A percentile compares a stretch with the other conserved stretches of the same genome.
phyloP scores from a whole-genome alignment of 2,113 vertebrate genomes.

The Vicugna pacos region DNA sequence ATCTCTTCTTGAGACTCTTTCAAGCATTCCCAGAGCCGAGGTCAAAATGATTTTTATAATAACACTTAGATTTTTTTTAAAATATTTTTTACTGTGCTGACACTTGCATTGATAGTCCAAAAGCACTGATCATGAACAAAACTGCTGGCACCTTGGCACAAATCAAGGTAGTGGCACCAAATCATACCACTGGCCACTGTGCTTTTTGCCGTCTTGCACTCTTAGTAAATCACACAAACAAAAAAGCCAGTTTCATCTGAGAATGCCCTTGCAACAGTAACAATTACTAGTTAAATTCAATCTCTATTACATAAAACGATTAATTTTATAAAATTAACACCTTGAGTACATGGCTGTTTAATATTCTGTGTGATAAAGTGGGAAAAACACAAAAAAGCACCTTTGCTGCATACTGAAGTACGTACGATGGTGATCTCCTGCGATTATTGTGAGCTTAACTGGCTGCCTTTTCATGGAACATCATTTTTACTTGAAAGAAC shows the following conservation, averaged over 20 bases:
- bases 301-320: background rate
- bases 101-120: background rate
- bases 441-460: background rate
- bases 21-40: background rate
- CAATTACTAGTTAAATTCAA: slow-evolving; percentile 1
- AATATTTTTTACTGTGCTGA: background rate
- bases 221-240: background rate
- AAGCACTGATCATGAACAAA: background rate
- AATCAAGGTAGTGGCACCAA: background rate
- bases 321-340: slow-evolving; percentile 7
- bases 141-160: background rate
- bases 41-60: background rate
- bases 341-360: background rate
- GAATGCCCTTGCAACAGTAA: background rate
- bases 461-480: background rate
- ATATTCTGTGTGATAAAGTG: background rate
- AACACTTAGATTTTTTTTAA: background rate
- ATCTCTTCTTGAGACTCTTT: background rate
- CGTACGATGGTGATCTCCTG: background rate
- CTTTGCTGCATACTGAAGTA: background rate
- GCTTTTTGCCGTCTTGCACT: background rate
- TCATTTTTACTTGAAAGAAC: background rate
- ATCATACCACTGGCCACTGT: background rate
- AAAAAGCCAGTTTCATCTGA: background rate
- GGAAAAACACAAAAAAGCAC: background rate